phyloP scores from a whole-genome alignment of 2,888 invertebrate species.

The Nemotelus pantherinus region DNA sequence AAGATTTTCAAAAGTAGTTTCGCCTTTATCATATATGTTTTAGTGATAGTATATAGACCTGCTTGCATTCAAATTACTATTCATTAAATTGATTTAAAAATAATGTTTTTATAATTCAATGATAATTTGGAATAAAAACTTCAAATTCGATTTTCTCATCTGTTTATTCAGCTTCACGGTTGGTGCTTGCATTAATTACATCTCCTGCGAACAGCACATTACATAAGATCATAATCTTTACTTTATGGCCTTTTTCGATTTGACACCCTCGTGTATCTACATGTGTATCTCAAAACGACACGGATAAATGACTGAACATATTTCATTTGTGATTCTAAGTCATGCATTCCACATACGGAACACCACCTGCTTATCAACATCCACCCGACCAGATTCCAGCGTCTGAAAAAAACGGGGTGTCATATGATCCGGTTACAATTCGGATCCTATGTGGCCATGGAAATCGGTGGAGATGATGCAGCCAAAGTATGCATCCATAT shows the following conservation, averaged over 20 bases:
- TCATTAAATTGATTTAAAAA: too few relatives aligned
- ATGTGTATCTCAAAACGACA: conserved; percentile 21
- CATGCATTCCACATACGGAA: conserved; percentile 36
- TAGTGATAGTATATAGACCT: too few relatives aligned
- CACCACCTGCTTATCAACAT: conserved; percentile 40
- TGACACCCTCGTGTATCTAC: conserved; percentile 38
- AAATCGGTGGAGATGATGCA: conserved; percentile 12
- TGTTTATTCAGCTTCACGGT: conserved; percentile 35
- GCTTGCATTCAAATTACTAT: too few relatives aligned
- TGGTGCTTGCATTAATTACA: conserved; percentile 39
- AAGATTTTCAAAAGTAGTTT: too few relatives aligned
- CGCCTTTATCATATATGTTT: too few relatives aligned
- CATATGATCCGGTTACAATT: conserved; percentile 23
- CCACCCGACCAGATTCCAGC: conserved; percentile 23
- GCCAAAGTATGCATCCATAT: background rate
- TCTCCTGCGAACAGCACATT: conserved; percentile 25
- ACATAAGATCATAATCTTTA: conserved; percentile 38
- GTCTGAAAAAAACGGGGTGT: conserved; percentile 22
- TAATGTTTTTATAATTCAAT: too few relatives aligned
- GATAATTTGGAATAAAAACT: too few relatives aligned
- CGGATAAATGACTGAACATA: conserved; percentile 38
- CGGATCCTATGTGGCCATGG: background rate
- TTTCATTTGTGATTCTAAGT: conserved; percentile 36
- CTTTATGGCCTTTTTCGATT: conserved; percentile 39
- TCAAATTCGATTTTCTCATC: background rate